Percentiles rank a stretch among this genome's conserved stretches.
Conservation (phyloP, 2,888 invertebrate species). For the Diplolepis rosae region DNA sequence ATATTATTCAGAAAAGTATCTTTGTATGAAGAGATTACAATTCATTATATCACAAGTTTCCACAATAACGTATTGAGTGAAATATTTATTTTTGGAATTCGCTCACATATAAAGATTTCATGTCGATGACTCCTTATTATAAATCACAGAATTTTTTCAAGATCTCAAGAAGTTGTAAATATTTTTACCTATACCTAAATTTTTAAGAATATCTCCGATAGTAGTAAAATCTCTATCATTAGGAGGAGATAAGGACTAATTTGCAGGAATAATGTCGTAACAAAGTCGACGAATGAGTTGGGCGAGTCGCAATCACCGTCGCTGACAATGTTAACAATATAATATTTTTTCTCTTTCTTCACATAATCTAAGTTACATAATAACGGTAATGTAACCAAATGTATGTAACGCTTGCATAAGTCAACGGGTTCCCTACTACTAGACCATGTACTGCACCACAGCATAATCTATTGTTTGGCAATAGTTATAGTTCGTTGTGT, state of each 20-base stretch:
- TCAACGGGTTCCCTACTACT: slow-evolving; percentile 55
- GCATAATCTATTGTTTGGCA: slow-evolving; percentile 70
- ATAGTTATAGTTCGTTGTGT: slow-evolving; percentile 66
- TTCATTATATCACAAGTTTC: too few relatives aligned
- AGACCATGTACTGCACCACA: slow-evolving; percentile 52
- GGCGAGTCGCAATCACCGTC: slow-evolving; percentile 42
- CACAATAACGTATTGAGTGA: too few relatives aligned
- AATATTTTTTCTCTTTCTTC: slow-evolving; percentile 54
- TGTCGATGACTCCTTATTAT: too few relatives aligned
- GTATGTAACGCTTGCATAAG: slow-evolving; percentile 72
- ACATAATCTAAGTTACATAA: slow-evolving; percentile 69
- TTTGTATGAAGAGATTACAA: too few relatives aligned
- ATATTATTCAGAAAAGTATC: too few relatives aligned
- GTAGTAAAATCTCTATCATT: too few relatives aligned
- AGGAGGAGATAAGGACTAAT: slow-evolving; percentile 36
- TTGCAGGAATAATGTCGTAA: slow-evolving; percentile 42
- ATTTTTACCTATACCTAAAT: too few relatives aligned
- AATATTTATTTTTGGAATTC: too few relatives aligned
- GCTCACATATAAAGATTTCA: too few relatives aligned
- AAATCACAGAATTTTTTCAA: too few relatives aligned
- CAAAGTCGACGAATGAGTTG: slow-evolving; percentile 37
- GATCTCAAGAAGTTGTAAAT: too few relatives aligned
- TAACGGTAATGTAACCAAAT: slow-evolving; percentile 70
- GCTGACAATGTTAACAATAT: slow-evolving; percentile 48
- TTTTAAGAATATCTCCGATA: too few relatives aligned